These are phyloP conservation scores for Cyprinodon diabolis DNA, from an alignment of 2,797 vertebrate genomes.

Conservation along the genomic window DNA sequence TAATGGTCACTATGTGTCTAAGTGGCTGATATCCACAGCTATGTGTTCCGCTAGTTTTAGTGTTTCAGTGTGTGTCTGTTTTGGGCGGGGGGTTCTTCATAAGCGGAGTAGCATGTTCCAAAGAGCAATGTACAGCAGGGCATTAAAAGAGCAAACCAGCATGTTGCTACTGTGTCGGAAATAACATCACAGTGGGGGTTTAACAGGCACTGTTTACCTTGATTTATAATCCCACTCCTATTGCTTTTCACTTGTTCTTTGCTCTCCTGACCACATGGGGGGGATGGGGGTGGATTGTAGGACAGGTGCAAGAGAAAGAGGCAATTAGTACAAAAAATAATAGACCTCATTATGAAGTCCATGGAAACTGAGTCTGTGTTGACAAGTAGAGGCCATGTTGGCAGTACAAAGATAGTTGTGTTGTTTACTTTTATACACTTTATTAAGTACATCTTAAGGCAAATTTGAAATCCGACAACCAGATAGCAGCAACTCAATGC, in stretches of 20 bases:
- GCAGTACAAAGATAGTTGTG: no score
- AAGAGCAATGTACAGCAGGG: slow-evolving; percentile 37
- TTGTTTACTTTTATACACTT: no score
- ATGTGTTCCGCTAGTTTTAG: not conserved
- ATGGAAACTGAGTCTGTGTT: not conserved
- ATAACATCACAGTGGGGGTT: slow-evolving; percentile 81
- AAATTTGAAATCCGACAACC: no score
- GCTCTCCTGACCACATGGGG: slow-evolving; percentile 31
- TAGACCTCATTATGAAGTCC: slow-evolving; percentile 52
- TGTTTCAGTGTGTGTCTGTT: not conserved
- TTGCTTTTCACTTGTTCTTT: slow-evolving; percentile 24
- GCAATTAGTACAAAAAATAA: slow-evolving; percentile 33
- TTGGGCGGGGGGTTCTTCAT: not conserved
- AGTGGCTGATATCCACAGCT: not conserved
- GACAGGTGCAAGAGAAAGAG: slow-evolving; percentile 30
- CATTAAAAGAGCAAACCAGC: slow-evolving; percentile 67
- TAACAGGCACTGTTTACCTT: slow-evolving; percentile 81
- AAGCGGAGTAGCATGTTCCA: slow-evolving; percentile 10
- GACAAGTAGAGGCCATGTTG: not conserved
- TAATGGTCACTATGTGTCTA: slow-evolving; percentile 2
- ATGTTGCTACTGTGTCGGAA: slow-evolving; percentile 75
- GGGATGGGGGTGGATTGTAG: slow-evolving; percentile 19
- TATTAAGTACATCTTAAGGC: no score
- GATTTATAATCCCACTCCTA: slow-evolving; percentile 76
- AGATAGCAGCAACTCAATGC: no score